Evolutionary conservation across 2,888 invertebrate genomes (phyloP).

Genomic region (Leptopterna dolabrata): DNA sequence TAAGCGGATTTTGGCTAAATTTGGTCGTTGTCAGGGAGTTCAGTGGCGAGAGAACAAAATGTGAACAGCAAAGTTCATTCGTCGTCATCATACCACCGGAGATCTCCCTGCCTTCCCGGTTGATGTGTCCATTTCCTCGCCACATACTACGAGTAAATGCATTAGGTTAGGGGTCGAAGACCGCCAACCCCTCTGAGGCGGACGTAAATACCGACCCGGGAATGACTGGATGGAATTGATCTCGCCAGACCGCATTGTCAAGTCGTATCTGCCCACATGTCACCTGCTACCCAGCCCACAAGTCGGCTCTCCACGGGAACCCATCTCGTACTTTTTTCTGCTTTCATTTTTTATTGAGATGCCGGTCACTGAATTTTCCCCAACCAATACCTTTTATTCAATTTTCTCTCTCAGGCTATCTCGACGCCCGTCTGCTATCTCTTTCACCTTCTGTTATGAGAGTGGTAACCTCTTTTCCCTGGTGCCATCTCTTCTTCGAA

Average conservation of each 20-base stretch:
- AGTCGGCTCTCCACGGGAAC: slow-evolving; percentile 2
- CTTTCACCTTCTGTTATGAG: not conserved
- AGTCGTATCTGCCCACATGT: not conserved
- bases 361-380: not conserved
- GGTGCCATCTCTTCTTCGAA: not conserved
- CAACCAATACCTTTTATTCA: not conserved
- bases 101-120: too few species aligned
- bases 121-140: not conserved
- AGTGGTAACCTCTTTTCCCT: not conserved
- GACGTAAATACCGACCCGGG: not conserved
- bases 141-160: not conserved
- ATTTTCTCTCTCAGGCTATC: not conserved
- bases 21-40: too few species aligned
- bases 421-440: not conserved
- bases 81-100: too few species aligned
- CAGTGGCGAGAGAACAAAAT: too few species aligned
- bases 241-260: slow-evolving; percentile 14
- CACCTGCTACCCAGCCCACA: not conserved
- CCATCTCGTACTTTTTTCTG: slow-evolving; percentile 22
- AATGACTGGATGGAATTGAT: not conserved
- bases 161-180: not conserved
- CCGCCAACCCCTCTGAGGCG: not conserved
- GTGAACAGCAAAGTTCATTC: too few species aligned
- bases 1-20: too few species aligned
- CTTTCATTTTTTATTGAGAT: not conserved